Evolutionary conservation across 2,113 vertebrate species (phyloP).

Genomic region (Xiphophorus hellerii): DNA sequence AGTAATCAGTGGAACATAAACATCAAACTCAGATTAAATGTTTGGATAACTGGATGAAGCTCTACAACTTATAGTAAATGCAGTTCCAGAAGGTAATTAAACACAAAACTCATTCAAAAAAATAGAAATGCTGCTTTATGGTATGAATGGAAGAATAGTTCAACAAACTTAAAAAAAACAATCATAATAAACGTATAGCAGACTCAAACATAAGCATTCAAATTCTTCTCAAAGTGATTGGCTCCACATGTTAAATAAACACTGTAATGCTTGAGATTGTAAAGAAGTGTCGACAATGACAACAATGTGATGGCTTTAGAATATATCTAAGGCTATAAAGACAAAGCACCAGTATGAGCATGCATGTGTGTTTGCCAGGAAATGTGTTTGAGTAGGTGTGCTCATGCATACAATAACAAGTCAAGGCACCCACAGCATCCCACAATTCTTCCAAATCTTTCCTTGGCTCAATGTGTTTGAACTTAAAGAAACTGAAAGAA

Average conservation of each 20-base stretch:
- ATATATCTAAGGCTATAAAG: neutral
- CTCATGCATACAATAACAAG: constrained; percentile 41
- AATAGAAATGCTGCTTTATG: constrained; percentile 1
- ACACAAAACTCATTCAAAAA: neutral
- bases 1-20: neutral
- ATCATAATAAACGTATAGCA: neutral
- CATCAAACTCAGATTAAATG: neutral
- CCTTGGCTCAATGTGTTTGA: constrained; percentile 50
- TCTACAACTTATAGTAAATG: neutral
- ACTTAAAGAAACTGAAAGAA: constrained; percentile 23
- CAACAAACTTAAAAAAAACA: neutral
- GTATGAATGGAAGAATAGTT: neutral
- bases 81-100: neutral
- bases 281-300: constrained; percentile 4
- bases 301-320: constrained; percentile 3
- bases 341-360: constrained; percentile 17
- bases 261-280: constrained; percentile 1
- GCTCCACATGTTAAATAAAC: neutral
- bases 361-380: constrained; percentile 16
- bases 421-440: constrained; percentile 38
- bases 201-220: neutral
- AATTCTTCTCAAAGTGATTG: neutral
- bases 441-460: constrained; percentile 32
- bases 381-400: constrained; percentile 24
- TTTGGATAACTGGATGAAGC: neutral